A percentile compares a stretch with the other conserved stretches of the same genome.
Evolutionary conservation across 2,888 invertebrate species (phyloP).

Genomic region (Aporophyla lueneburgensis): DNA sequence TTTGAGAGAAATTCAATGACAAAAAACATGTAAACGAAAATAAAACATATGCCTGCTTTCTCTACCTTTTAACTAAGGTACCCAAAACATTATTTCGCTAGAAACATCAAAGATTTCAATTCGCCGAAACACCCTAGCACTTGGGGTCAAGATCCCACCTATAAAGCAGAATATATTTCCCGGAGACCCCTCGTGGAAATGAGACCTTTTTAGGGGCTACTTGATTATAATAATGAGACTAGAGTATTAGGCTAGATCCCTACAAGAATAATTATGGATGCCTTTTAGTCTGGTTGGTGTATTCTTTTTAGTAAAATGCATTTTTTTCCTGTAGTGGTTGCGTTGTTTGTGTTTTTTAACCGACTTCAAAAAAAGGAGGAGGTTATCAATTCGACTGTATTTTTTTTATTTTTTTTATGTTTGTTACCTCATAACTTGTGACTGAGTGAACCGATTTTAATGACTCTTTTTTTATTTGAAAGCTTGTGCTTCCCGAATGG

Average conservation of each 20-base stretch:
- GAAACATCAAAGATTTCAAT: slow-evolving; percentile 37
- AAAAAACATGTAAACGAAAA: not conserved
- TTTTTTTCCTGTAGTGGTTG: not conserved
- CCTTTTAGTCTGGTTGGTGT: slow-evolving; percentile 1
- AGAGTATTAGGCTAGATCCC: slow-evolving; percentile 39
- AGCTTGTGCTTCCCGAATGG: too few relatives aligned
- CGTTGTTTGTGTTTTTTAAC: too few relatives aligned
- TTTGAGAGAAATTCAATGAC: not conserved
- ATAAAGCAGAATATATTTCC: slow-evolving; percentile 41
- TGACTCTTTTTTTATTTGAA: too few relatives aligned
- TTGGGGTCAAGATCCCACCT: slow-evolving; percentile 38
- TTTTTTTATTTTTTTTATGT: too few relatives aligned
- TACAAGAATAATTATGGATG: slow-evolving; percentile 31
- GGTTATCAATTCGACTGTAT: too few relatives aligned
- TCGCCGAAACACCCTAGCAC: slow-evolving; percentile 8
- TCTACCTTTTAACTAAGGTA: not conserved
- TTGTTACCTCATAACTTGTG: too few relatives aligned
- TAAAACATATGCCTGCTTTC: not conserved
- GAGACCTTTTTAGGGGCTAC: slow-evolving; percentile 16
- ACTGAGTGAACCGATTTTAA: too few relatives aligned
- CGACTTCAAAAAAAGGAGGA: too few relatives aligned
- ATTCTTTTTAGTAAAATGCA: not conserved
- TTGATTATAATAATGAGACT: slow-evolving; percentile 54
- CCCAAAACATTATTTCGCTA: slow-evolving; percentile 18
- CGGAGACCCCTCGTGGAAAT: slow-evolving; percentile 40